Evolutionary conservation across 2,113 vertebrate genomes (phyloP).

Genomic region (Takifugu flavidus): DNA sequence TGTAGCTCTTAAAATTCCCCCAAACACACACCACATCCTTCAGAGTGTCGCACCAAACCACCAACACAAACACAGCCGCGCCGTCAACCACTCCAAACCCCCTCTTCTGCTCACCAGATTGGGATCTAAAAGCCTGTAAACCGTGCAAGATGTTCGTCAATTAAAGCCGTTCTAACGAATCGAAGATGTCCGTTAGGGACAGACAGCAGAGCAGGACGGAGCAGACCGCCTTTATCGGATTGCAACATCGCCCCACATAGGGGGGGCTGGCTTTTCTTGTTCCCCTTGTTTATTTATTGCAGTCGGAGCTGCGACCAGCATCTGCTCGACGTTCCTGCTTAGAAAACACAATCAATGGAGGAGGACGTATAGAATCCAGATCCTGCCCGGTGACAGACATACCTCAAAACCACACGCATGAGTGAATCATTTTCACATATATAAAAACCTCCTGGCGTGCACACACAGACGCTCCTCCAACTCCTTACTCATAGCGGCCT

Average conservation of each 20-base stretch:
- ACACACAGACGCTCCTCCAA: constrained; percentile 19
- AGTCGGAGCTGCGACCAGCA: too few relatives aligned
- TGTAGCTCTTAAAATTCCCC: constrained; percentile 50
- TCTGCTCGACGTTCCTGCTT: not conserved
- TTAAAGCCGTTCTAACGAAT: too few relatives aligned
- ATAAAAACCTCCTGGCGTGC: not conserved
- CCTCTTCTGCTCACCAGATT: not conserved
- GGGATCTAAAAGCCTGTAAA: too few relatives aligned
- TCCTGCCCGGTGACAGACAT: not conserved
- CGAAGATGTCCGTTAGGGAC: too few relatives aligned
- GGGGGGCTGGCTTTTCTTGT: too few relatives aligned
- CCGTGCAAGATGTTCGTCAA: too few relatives aligned
- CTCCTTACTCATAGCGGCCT: constrained; percentile 20
- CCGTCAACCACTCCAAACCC: constrained; percentile 12
- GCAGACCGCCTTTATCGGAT: too few relatives aligned
- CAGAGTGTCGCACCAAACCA: constrained; percentile 44
- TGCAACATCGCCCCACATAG: too few relatives aligned
- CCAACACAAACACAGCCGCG: constrained; percentile 45
- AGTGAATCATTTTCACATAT: constrained; percentile 1
- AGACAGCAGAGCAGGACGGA: too few relatives aligned
- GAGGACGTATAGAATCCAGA: not conserved
- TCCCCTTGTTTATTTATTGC: too few relatives aligned
- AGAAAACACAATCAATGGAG: not conserved
- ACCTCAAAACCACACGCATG: not conserved
- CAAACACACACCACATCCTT: constrained; percentile 59